Evolutionary conservation across 2,113 vertebrate genomes (phyloP).

Genomic region (Mixornis gularis): DNA sequence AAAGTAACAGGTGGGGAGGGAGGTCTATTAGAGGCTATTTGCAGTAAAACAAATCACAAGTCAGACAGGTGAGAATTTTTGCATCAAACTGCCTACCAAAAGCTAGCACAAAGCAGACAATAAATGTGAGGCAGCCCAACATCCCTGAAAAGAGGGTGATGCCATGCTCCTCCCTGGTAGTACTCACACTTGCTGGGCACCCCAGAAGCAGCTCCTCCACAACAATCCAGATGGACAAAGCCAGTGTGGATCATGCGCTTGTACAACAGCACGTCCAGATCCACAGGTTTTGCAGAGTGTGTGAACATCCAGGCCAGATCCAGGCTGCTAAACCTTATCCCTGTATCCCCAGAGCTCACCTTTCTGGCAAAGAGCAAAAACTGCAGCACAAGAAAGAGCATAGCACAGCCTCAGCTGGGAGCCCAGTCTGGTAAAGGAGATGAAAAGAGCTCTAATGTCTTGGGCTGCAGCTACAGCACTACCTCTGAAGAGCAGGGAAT

Average conservation of each 20-base stretch:
- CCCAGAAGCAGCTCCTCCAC: neutral
- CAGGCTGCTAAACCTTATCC: neutral
- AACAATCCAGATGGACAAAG: neutral
- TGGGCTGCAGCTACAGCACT: neutral
- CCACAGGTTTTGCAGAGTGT: neutral
- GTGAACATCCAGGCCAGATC: neutral
- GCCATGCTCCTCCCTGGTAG: neutral
- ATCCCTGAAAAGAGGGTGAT: neutral
- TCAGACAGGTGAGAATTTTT: neutral
- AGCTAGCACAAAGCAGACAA: neutral
- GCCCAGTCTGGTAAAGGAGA: neutral
- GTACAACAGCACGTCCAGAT: neutral
- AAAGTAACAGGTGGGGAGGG: neutral
- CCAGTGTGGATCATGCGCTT: rapidly evolving
- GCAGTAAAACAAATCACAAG: neutral
- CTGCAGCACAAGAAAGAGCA: neutral
- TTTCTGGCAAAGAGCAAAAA: neutral
- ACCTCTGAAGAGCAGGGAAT: neutral
- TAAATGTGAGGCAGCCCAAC: neutral
- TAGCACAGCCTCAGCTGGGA: neutral
- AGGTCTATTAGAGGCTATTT: neutral
- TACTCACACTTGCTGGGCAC: neutral
- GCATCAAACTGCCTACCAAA: neutral
- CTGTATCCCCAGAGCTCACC: neutral
- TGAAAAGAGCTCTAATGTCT: neutral